A percentile compares a stretch with the other conserved stretches of the same genome.
These are phyloP conservation scores for Hyperopisus bebe DNA, from an alignment of 2,113 vertebrate genomes.

Conservation along the genomic window DNA sequence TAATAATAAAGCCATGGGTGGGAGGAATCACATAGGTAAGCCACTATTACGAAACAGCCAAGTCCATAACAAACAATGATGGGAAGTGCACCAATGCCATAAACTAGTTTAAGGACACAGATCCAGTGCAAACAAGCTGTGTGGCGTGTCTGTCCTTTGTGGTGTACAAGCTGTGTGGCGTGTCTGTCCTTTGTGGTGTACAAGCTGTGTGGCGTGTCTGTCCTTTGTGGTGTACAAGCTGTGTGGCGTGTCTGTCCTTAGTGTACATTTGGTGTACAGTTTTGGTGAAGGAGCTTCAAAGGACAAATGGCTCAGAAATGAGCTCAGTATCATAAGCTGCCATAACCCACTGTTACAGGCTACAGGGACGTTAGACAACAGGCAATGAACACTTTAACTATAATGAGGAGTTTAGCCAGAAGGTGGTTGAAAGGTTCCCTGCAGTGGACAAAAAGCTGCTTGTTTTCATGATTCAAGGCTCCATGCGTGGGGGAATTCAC, in stretches of 20 bases:
- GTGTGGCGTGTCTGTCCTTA: no score
- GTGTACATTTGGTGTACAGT: background rate
- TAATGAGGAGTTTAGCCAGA: background rate
- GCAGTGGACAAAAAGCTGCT: background rate
- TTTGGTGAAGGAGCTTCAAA: no score
- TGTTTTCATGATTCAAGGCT: slow-evolving; percentile 56
- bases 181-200: no score
- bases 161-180: background rate
- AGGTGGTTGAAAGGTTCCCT: background rate
- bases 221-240: no score
- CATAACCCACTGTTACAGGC: background rate
- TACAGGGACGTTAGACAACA: background rate
- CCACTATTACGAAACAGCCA: background rate
- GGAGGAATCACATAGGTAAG: background rate
- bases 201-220: no score
- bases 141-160: background rate
- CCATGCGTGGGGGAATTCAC: slow-evolving; percentile 83
- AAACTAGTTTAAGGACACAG: background rate
- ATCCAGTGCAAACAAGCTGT: background rate
- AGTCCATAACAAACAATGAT: background rate
- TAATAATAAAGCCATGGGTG: background rate
- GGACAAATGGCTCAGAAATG: background rate
- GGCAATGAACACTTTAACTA: background rate
- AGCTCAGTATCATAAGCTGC: background rate
- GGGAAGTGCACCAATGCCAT: background rate